Evolutionary conservation across 2,113 vertebrate species (phyloP), one percentile per base, ranked within the genome.

Genomic region (Dicaeum eximium): DNA sequence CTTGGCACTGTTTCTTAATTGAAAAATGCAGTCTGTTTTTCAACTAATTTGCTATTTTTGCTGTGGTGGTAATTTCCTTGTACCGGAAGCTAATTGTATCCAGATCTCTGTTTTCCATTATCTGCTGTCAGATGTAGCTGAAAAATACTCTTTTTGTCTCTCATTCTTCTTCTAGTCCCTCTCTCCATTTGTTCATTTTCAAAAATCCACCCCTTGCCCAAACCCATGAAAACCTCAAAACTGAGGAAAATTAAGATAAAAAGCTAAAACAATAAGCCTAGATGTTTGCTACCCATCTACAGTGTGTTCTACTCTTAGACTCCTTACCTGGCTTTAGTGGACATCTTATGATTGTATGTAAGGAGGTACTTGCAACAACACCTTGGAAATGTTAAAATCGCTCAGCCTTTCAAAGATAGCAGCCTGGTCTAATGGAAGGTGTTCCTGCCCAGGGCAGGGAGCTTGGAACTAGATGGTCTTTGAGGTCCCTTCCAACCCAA

Each of bases 11-110:
- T 40, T 84, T 61, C 33, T 23, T 91, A 77, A 83, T 42, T 78
- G 79, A 90, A 86, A 92, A 94, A 73, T 69, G 22, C 44, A 57
- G 38, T 58, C 75, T 67, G 42, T 42, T 94, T 95, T 94, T 69
- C 67, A 77, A 14, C 54, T 57, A 56, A 48, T 94, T 70, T 96
- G 11, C 67, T 85, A 4, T 33, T 88, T 92, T 80, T 92, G 42
- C 64, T 88, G 30, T 72, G 35, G 74, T 80, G 62, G 21, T 51
- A 70, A 45, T 84, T 91, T 92, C 31, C 58, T 84, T 61, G 23
- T 93, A 61, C 37, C 33, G 47, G 62, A 80, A 67, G 33, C 66
- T 90, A 90, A 90, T 94, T 35, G 15, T 66, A 86, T 90, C 44
- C 75, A 83, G 48, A 64, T 42, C 31, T 90, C 57, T 83, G 51